Conservation (phyloP, 2,888 invertebrate species). For the Hymenopus coronatus region DNA sequence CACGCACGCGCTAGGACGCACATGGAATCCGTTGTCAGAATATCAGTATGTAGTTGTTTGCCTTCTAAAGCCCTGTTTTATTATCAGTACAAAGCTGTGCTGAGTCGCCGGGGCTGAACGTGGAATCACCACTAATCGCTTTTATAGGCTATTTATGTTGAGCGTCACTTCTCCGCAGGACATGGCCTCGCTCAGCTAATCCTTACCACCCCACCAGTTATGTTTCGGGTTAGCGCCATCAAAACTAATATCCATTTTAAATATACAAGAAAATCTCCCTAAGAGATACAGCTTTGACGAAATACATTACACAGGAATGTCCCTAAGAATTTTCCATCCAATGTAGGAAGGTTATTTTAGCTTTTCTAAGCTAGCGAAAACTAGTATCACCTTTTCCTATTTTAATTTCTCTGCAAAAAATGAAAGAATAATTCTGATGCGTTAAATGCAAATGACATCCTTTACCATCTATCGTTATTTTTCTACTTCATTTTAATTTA, state of each 20-base stretch:
- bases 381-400: no score
- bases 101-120: background rate
- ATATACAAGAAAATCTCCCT: background rate
- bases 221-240: background rate
- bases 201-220: background rate
- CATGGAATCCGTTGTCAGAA: constrained; percentile 3
- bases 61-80: constrained; percentile 15
- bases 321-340: no score
- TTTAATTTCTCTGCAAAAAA: no score
- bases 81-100: constrained; percentile 4
- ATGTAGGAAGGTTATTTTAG: no score
- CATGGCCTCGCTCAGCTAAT: background rate
- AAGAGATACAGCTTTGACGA: background rate
- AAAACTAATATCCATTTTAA: background rate
- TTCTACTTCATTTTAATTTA: no score
- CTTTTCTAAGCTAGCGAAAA: no score
- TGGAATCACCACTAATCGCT: constrained; percentile 2
- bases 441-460: no score
- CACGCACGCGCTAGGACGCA: background rate
- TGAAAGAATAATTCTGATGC: no score
- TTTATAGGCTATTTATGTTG: constrained; percentile 1
- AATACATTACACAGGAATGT: no score
- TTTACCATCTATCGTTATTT: no score
- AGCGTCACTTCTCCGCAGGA: background rate
- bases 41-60: constrained; percentile 6